Conservation (phyloP, 2,113 vertebrate genomes). For the Trachemys scripta region DNA sequence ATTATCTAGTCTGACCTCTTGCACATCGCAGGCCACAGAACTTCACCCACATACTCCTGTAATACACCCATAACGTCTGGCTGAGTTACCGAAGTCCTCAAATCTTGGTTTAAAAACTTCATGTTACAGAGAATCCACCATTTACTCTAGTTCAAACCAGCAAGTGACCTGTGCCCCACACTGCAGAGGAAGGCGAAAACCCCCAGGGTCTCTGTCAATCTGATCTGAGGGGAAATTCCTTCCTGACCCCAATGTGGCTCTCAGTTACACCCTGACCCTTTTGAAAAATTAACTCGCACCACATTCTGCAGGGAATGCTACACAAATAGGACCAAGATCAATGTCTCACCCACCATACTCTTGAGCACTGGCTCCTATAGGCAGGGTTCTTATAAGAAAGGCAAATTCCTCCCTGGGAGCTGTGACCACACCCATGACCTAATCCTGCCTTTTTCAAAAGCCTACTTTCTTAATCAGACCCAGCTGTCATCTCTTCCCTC, state of each 20-base stretch:
- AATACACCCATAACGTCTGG: background rate
- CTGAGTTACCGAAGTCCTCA: background rate
- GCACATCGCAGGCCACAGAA: background rate
- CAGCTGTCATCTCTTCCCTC: background rate
- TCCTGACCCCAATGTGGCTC: background rate
- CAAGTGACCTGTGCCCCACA: background rate
- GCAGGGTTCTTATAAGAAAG: background rate
- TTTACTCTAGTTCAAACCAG: background rate
- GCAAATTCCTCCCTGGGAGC: background rate
- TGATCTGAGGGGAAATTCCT: background rate
- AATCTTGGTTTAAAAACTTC: background rate
- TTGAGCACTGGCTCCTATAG: fast-evolving
- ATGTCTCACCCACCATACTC: background rate
- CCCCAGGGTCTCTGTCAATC: too few species aligned
- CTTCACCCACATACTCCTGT: background rate
- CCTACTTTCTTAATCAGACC: background rate
- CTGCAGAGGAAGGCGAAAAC: background rate
- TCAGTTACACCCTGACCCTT: background rate
- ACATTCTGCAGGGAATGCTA: background rate
- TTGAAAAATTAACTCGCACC: background rate
- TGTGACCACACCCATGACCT: background rate
- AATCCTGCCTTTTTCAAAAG: background rate
- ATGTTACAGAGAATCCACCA: background rate
- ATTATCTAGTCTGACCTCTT: background rate
- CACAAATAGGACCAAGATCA: background rate